These are phyloP conservation scores for Coleophora flavipennella DNA, from an alignment of 2,888 invertebrate genomes.

Conservation along the genomic window DNA sequence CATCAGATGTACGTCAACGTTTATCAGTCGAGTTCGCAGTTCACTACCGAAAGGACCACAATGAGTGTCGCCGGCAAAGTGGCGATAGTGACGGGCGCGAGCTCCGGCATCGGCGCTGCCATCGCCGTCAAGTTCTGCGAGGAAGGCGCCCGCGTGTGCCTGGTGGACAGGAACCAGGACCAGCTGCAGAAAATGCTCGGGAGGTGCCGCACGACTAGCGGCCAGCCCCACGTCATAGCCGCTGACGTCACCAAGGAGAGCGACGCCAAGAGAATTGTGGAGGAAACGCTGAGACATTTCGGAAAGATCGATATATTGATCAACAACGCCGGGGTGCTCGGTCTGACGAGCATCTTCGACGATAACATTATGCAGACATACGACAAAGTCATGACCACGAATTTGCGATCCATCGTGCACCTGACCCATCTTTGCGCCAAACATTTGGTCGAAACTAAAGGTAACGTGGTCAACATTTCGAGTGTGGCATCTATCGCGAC, in stretches of 20 bases:
- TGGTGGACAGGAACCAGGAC: conserved; percentile 11
- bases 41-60: not conserved
- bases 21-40: too few species aligned
- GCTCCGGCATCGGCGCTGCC: conserved; percentile 26
- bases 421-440: not conserved
- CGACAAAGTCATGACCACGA: conserved; percentile 1
- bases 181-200: conserved; percentile 9
- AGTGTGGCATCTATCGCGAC: not conserved
- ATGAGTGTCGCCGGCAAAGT: conserved; percentile 27
- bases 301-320: conserved; percentile 17
- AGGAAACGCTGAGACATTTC: conserved; percentile 13
- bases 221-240: conserved; percentile 9
- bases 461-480: not conserved
- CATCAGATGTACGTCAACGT: not conserved
- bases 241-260: conserved; percentile 16
- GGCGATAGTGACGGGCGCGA: conserved; percentile 25
- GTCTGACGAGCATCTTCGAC: conserved; percentile 7
- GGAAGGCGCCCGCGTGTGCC: conserved; percentile 9
- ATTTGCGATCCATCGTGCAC: not conserved
- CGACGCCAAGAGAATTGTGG: conserved; percentile 10
- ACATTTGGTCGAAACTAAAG: not conserved
- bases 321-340: conserved; percentile 17
- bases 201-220: conserved; percentile 5
- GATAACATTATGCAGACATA: conserved; percentile 8
- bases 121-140: conserved; percentile 11